Base-by-base conservation (phyloP, 2,888 invertebrate species). In the Brachypterus glaber region DNA sequence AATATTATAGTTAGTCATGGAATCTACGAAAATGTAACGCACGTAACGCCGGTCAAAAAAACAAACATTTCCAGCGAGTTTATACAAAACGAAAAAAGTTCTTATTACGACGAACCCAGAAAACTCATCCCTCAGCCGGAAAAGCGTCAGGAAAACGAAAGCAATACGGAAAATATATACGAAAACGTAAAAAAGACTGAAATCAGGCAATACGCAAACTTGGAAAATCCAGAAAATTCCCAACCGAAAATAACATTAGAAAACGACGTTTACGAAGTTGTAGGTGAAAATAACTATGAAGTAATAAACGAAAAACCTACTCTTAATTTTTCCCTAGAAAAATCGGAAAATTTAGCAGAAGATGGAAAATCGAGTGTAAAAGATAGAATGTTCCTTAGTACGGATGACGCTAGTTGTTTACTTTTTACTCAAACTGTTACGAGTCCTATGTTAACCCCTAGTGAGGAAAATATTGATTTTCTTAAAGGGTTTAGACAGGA, bases 391-490 rank as follows among this genome's bases (percentile, higher is more conserved):
- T 54, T 66, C 9, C 43, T 66, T 21, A 59, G 60, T 9, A 60
- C 63, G 2, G 66, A 67, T 37, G 62, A 60, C 26, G 55, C 59
- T 1, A 59, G 64, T 3, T 61, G 62, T 40, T 43, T 66, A 17
- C 53, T 67, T 4, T 67, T 66, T 43, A 66, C 66, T 1, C 67
- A 67, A 52, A 67, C 67, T 1, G 64, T 67, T 12, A 66, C 65
- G 11, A 64, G 64, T 1, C 67, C 67, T 3, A 66, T 66, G 65
- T 41, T 66, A 31, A 67, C 67, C 12, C 67, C 67, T 5, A 62
- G 62, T 13, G 67, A 67, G 41, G 67, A 67, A 45, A 63, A 62
- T 43, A 63, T 66, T 17, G 67, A 67, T 51, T 66, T 67, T 48
- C 50, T 66, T 33, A 64, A 66, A 49, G 65, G 60, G 21, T 62